Percentiles rank a stretch among this genome's conserved stretches.
phyloP scores from a whole-genome alignment of 2,888 invertebrate genomes.

The Caenorhabditis drosophilae region DNA sequence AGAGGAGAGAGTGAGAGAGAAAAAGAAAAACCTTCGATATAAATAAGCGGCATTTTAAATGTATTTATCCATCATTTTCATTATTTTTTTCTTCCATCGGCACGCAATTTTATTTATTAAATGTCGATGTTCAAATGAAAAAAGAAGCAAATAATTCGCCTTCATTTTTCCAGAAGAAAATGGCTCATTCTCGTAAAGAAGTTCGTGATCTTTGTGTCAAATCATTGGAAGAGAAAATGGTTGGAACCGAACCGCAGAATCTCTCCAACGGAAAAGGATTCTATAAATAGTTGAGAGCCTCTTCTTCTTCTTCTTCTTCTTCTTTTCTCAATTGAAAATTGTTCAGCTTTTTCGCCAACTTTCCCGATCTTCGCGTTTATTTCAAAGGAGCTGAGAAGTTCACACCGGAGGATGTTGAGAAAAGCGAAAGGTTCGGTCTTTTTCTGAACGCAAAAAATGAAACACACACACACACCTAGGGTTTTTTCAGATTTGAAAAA shows the following conservation, averaged over 20 bases:
- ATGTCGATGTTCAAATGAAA: no score
- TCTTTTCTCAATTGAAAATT: not conserved
- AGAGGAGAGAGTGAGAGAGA: no score
- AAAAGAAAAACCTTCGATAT: no score
- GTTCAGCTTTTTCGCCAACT: constrained; percentile 59
- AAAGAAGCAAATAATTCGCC: no score
- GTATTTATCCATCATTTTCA: no score
- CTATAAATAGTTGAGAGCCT: constrained; percentile 60
- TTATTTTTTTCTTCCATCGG: no score
- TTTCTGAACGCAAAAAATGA: not conserved
- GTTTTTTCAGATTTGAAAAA: constrained; percentile 58
- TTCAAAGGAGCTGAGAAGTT: constrained; percentile 61
- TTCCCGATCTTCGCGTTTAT: constrained; percentile 57
- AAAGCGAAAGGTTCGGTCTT: constrained; percentile 51
- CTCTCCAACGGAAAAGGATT: constrained; percentile 58
- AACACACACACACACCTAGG: not conserved
- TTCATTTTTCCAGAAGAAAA: constrained; percentile 14
- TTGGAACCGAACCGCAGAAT: constrained; percentile 47
- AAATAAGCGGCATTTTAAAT: no score
- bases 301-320: no score
- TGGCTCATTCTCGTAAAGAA: constrained; percentile 39
- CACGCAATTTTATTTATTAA: no score
- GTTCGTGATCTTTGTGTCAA: constrained; percentile 40
- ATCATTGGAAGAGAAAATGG: constrained; percentile 43
- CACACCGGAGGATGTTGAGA: constrained; percentile 57